These are phyloP conservation scores for Lasioglossum marginatum DNA, from an alignment of 2,888 invertebrate genomes.

Conservation along the genomic window DNA sequence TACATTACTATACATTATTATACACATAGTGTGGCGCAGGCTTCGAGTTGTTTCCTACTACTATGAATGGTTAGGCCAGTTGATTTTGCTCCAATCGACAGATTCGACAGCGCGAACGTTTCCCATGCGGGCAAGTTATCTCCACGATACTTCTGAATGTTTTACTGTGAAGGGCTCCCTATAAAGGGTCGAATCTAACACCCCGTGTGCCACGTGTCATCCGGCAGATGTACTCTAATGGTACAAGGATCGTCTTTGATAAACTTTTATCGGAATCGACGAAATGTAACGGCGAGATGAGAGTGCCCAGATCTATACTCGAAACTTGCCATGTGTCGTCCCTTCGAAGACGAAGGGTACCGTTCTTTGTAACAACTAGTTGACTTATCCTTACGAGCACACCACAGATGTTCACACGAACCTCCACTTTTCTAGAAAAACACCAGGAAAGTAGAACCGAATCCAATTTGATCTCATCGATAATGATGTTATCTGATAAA, in stretches of 20 bases:
- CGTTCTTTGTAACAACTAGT: background rate
- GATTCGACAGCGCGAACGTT: slow-evolving; percentile 2
- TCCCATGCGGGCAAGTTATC: slow-evolving; percentile 28
- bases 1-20: background rate
- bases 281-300: slow-evolving; percentile 30
- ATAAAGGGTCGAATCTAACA: slow-evolving; percentile 52
- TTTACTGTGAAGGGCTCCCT: slow-evolving; percentile 9
- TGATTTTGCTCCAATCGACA: background rate
- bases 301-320: slow-evolving; percentile 1
- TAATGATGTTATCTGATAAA: background rate
- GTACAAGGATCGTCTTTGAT: slow-evolving; percentile 60
- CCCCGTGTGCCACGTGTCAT: slow-evolving; percentile 49
- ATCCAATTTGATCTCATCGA: background rate
- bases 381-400: background rate
- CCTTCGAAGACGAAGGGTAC: background rate
- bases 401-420: background rate
- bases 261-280: slow-evolving; percentile 48
- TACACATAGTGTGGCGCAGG: background rate
- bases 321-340: background rate
- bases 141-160: slow-evolving; percentile 12
- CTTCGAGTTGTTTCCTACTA: background rate
- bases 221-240: slow-evolving; percentile 54
- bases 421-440: background rate
- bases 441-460: background rate
- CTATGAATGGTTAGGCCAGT: background rate